Conservation (phyloP, 2,888 invertebrate species). For the Anthoptus insignis region DNA sequence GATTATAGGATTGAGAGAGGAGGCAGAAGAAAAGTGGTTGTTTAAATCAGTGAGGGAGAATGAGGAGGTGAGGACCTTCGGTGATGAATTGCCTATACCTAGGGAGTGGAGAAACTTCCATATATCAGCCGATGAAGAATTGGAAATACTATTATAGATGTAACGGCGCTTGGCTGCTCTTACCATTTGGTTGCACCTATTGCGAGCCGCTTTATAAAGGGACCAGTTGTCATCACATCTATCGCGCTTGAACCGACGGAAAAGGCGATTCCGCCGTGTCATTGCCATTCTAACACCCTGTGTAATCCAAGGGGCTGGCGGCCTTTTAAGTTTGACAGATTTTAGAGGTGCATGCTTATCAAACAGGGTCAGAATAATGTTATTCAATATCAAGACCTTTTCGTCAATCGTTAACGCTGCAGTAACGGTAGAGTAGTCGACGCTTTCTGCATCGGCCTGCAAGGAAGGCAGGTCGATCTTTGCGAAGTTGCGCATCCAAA, state of each 20-base stretch:
- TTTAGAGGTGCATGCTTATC: constrained; percentile 15
- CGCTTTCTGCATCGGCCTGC: not conserved
- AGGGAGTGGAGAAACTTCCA: constrained; percentile 30
- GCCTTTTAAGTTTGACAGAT: constrained; percentile 14
- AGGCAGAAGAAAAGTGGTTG: not conserved
- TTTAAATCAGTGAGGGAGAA: not conserved
- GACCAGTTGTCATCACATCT: constrained; percentile 10
- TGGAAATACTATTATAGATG: constrained; percentile 15
- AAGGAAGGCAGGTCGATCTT: not conserved
- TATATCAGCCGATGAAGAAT: constrained; percentile 21
- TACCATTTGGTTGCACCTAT: constrained; percentile 26
- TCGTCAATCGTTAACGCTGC: not conserved
- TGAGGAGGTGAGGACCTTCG: not conserved
- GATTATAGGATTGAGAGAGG: not conserved
- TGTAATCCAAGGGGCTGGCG: constrained; percentile 19
- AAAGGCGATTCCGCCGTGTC: not conserved
- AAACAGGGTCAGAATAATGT: not conserved
- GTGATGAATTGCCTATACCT: constrained; percentile 19
- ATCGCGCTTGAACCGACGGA: constrained; percentile 6
- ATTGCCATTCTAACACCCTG: constrained; percentile 6
- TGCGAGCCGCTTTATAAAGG: constrained; percentile 4
- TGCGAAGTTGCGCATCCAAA: not conserved
- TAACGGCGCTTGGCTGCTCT: constrained; percentile 25
- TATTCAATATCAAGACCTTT: not conserved
- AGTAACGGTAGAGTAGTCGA: not conserved